Evolutionary conservation across 2,113 vertebrate genomes (phyloP), one percentile per base, ranked within the genome.

Genomic region (Corapipo altera): DNA sequence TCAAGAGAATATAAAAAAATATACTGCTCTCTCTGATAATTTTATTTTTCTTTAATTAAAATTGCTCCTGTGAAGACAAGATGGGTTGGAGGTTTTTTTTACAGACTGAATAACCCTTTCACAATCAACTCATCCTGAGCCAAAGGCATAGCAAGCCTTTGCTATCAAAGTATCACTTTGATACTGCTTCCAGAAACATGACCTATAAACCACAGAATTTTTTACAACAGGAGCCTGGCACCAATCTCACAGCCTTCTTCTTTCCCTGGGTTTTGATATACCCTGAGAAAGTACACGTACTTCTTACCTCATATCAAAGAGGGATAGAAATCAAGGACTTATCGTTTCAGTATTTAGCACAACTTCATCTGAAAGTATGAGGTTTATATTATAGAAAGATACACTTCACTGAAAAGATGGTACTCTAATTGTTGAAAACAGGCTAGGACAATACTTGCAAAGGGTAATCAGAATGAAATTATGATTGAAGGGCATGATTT

Each of bases 111-210:
- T 48, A 88, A 75, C 12, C 6, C 10, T 71, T 91, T 77, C 59
- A 91, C 59, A 91, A 44, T 81, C 46, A 70, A 62, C 11, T 83
- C 30, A 57, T 87, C 71, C 35, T 66, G 46, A 84, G 67, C 55
- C 3, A 8, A 91, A 90, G 39, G 43, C 67, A 84, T 24, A 65
- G 7, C 16, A 85, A 48, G 35, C 43, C 37, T 37, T 37, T 37
- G 37, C 37, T 37, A 37, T 37, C 37, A 37, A 37, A 37, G 37
- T 37, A 37, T 37, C 37, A 39, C 35, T 88, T 80, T 81, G 88
- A 91, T 91, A 86, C 51, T 74, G 23, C 22, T 91, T 96, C 65
- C 76, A 92, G 92, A 95, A 95, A 92, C 55, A 67, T 74, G 91
- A 94, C 83, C 76, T 95, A 91, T 79, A 94, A 92, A 72, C 5